Conservation (phyloP, 2,113 vertebrate genomes). For the Aegotheles bennettii region DNA sequence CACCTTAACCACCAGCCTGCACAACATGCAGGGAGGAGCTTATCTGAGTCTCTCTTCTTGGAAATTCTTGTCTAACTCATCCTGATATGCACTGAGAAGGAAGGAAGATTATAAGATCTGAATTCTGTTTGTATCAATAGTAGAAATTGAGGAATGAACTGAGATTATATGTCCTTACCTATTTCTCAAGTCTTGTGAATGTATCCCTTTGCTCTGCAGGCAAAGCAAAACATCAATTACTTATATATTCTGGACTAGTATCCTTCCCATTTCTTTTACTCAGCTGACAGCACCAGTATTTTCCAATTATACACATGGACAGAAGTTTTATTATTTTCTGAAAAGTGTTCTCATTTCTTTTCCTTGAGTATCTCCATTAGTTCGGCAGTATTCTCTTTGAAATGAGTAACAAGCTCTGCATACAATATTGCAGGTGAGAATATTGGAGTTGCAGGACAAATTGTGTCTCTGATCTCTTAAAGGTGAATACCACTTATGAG, state of each 20-base stretch:
- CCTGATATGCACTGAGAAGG: background rate
- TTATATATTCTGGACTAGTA: background rate
- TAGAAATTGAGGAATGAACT: background rate
- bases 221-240: background rate
- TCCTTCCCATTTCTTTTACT: background rate
- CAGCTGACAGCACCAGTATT: background rate
- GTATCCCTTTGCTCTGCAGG: background rate
- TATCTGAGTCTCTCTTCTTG: background rate
- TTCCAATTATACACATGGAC: background rate
- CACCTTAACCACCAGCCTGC: fast-evolving
- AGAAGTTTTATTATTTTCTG: background rate
- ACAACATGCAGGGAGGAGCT: background rate
- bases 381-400: background rate
- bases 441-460: background rate
- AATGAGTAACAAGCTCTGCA: background rate
- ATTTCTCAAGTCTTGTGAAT: background rate
- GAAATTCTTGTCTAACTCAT: background rate
- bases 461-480: background rate
- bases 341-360: background rate
- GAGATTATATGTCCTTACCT: background rate
- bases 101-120: background rate
- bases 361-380: background rate
- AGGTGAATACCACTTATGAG: background rate
- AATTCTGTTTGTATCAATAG: background rate
- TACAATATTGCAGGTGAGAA: background rate